Conservation (phyloP, 2,113 vertebrate genomes). For the Ursus arctos region DNA sequence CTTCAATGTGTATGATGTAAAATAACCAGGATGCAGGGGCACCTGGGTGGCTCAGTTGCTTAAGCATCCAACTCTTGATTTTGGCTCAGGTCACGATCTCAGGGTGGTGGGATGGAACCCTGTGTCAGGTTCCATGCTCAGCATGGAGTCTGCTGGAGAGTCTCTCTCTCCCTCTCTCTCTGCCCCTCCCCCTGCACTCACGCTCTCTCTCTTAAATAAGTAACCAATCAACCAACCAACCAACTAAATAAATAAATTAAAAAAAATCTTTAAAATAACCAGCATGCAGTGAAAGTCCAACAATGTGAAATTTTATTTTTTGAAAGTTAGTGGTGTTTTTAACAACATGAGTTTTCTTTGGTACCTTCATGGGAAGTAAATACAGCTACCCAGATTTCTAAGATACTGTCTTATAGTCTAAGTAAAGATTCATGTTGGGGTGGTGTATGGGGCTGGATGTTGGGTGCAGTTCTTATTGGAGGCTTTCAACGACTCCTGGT, state of each 20-base stretch:
- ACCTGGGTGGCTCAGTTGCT: background rate
- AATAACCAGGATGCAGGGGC: conserved; percentile 27
- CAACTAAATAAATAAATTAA: background rate
- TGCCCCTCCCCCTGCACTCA: background rate
- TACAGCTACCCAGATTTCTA: conserved; percentile 21
- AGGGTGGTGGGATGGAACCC: background rate
- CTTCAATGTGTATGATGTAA: conserved; percentile 40
- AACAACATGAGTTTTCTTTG: conserved; percentile 60
- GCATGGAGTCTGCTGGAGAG: background rate
- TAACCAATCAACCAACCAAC: background rate
- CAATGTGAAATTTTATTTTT: conserved; percentile 60
- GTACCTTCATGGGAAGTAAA: conserved; percentile 61
- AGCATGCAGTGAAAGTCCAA: conserved; percentile 21
- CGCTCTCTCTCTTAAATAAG: background rate
- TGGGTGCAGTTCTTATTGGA: conserved; percentile 17
- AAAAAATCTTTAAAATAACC: conserved; percentile 55
- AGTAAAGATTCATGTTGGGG: background rate
- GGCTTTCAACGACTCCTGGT: background rate
- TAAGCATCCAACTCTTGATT: background rate
- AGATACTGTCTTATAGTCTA: conserved; percentile 45
- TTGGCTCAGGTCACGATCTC: background rate
- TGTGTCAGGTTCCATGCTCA: background rate
- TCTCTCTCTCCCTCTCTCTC: background rate
- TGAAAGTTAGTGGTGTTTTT: conserved; percentile 72
- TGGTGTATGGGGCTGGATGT: background rate